Evolutionary conservation across 2,113 vertebrate species (phyloP), one percentile per base, ranked within the genome.

Genomic region (Platysteira castanea): DNA sequence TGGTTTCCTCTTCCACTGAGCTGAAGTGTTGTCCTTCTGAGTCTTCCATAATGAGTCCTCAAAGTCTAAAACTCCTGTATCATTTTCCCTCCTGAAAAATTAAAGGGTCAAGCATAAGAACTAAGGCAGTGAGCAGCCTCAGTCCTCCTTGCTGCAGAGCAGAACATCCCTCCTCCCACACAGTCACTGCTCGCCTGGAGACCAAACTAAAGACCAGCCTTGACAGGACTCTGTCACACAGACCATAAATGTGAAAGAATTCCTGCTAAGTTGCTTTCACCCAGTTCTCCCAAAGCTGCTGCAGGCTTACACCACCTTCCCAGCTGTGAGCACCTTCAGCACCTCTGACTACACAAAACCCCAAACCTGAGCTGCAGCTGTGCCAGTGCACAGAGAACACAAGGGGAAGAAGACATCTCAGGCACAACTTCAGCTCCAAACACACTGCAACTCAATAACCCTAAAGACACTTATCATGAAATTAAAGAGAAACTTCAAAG

Each of bases 1-100:
- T 92, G 56, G 98, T 84, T 95, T 99, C 99, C 69, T 99, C 99
- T 94, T 99, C 98, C 73, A 98, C 71, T 3, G 99, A 99, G n/a
- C 95, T 81, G 94, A 99, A 99, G 16, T 90, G 97, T 27, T 63
- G 89, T 64, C 95, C 97, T 84, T 98, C 94, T 0, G 97, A 95
- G 90, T 98, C 98, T 44, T 98, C 98, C 99, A 99, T 99, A 42
- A 80, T 94, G 31, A 92, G 67, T 84, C 6, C 19, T 37, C 69
- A 52, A 78, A 84, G 15, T 90, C 86, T 88, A 97, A 74, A 91
- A 80, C n/a, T 82, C 59, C 39, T 21, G 53, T n/a, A 71, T 82
- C 97, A 97, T 97, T 50, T 47, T 76, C 10, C 31, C 23, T 17
- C 24, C 76, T 49, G 33, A 11, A 73, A 93, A 74, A 79, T 35